Conservation (phyloP, 23 tunicate genomes). For the Diplosoma virens region DNA sequence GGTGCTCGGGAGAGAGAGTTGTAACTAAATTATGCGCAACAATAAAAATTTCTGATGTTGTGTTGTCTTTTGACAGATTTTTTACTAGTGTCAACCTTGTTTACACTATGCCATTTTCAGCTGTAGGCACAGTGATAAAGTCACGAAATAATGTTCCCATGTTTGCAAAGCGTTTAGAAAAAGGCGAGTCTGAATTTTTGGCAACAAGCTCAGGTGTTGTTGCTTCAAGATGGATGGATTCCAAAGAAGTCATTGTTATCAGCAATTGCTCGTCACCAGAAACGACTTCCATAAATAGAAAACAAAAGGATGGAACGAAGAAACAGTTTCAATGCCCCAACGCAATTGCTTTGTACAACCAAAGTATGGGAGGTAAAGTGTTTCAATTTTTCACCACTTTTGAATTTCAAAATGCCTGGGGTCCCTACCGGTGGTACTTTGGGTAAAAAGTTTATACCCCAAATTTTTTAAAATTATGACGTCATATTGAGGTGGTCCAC, state of each 20-base stretch:
- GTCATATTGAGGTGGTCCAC: too few species aligned
- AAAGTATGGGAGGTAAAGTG: too few species aligned
- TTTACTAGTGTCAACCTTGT: conserved; percentile 13
- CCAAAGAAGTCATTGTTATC: conserved; percentile 17
- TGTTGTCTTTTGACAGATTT: conserved; percentile 26
- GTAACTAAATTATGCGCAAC: conserved; percentile 5
- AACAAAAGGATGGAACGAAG: conserved; percentile 20
- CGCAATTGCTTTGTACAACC: conserved; percentile 22
- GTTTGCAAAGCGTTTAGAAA: conserved; percentile 5
- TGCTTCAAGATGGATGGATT: conserved; percentile 24
- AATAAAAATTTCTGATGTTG: conserved; percentile 21
- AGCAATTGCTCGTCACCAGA: conserved; percentile 10
- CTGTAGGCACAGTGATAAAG: conserved; percentile 8
- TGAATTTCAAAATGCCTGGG: too few species aligned
- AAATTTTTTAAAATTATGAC: too few species aligned
- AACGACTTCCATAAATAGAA: conserved; percentile 13
- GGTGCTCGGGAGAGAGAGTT: conserved; percentile 20
- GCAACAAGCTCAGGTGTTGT: conserved; percentile 17
- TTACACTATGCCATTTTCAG: conserved; percentile 19
- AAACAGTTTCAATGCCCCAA: conserved; percentile 25
- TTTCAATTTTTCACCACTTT: too few species aligned
- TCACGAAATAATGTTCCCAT: conserved; percentile 5
- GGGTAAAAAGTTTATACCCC: too few species aligned
- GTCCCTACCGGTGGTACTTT: too few species aligned
- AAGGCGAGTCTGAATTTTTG: conserved; percentile 22